Base-by-base conservation (phyloP, 2,888 invertebrate genomes). In the Latrodectus hesperus region DNA sequence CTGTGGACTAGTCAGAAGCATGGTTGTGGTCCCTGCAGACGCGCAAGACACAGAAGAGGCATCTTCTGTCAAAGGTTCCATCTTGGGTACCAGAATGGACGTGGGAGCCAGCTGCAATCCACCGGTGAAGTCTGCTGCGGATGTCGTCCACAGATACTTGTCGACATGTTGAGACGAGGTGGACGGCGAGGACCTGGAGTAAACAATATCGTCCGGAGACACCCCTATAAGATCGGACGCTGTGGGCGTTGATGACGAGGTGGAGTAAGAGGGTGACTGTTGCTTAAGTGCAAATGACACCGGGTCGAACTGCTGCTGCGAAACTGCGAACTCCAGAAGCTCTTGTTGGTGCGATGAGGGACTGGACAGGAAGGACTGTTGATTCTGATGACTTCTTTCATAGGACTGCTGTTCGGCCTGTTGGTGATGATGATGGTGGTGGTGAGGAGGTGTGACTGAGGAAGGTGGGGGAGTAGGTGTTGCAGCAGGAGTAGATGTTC, bases 1-100 rank as follows among this genome's bases (percentile, higher is more conserved):
- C 52, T 64, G 77, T 49, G 72, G 53, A 12, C 55, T 73, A 9
- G 73, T 77, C 16, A 75, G 84, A 78, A 72, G 89, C 90, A 78
- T 78, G 55, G 71, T 52, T 12, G 83, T 90, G 85, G 76, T 89
- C 76, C 75, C 89, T 88, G 75, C 89, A 79, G 84, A 89, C 78
- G 85, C 90, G 68, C 80, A 89, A n/a, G 74, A 81, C n/a, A 55
- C 85, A 67, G 77, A 73, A 38, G 53, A 70, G 60, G 68, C 74
- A 5, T 83, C 88, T 14, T 83, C 83, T 9, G 77, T 55, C n/a
- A 80, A 22, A 9, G 88, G 89, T 74, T 90, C 89, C 84, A 90
- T 88, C 77, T 90, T 90, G 72, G 90, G 89, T 67, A 90, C 88
- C 65, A 90, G 68, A 11, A 85, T 75, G 71, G 85, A 85, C 8